Base-by-base conservation (phyloP, 2,113 vertebrate genomes). In the Lagopus leucura region DNA sequence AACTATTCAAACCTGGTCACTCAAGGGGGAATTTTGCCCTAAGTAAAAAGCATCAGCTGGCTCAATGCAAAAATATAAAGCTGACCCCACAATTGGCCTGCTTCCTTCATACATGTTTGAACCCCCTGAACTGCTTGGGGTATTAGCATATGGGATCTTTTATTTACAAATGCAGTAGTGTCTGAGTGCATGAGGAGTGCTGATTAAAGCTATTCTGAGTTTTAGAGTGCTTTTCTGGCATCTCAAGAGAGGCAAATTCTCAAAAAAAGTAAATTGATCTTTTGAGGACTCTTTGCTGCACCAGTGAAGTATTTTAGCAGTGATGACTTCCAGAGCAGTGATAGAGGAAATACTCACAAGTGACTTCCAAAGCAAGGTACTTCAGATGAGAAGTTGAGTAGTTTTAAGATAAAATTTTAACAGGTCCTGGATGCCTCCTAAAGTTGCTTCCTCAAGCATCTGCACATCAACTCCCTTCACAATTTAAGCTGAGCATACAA, bases 401-500 rank as follows among this genome's bases (percentile, higher is more conserved):
- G 4, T 66, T 83, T 74, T 27, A 73, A 72, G 11, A 63, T 63
- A 11, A 82, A 82, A 78, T 67, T 84, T 73, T 72, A 55, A 48
- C 70, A 84, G 22, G 42, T 67, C 55, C 47, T 89, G 47, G 38
- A 67, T 67, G 91, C 65, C n/a, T 85, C 78, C 25, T 90, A 34
- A 57, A 78, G 55, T 64, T 74, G 22, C n/a, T 90, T 86, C 18
- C 40, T 81, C 24, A 86, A 86, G 52, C 32, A 21, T 82, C 70
- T 89, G 47, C 34, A 45, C 36, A 34, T 78, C 8, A 19, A 58
- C 43, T 89, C 17, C 22, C 63, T 90, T n/a, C 38, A 4, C 54
- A n/a, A 71, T 92, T 80, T 55, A 75, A 90, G 77, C 18, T 55
- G 69, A 82, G 34, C n/a, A 38, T 72, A 75, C 30, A 67, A 64